Conservation (phyloP, 2,113 vertebrate genomes). For the Pterocles orientalis region DNA sequence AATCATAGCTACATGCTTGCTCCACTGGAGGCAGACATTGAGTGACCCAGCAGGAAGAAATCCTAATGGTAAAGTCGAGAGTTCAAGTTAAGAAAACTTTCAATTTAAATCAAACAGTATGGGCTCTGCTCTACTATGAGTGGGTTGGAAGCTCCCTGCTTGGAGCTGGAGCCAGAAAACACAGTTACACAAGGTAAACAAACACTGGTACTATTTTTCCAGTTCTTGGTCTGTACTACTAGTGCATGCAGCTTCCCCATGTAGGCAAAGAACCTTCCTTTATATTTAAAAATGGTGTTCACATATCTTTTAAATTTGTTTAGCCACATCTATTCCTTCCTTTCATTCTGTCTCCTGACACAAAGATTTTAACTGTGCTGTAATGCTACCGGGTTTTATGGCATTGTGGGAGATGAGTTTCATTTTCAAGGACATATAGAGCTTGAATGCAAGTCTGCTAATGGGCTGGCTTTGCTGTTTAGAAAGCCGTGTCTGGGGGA, state of each 20-base stretch:
- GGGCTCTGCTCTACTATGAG: not conserved
- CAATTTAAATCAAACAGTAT: not conserved
- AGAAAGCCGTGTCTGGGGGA: not conserved
- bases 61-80: not conserved
- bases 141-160: not conserved
- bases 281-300: not conserved
- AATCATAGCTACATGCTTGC: not conserved
- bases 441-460: not conserved
- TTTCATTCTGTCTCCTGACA: not conserved
- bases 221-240: not conserved
- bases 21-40: not conserved
- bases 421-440: not conserved
- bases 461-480: not conserved
- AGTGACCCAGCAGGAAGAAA: not conserved
- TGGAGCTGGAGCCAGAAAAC: not conserved
- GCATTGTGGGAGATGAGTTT: not conserved
- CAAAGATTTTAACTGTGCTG: not conserved
- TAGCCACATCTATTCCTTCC: not conserved
- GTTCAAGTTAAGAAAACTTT: conserved; percentile 12
- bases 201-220: not conserved
- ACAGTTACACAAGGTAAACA: not conserved
- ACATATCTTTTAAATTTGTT: not conserved
- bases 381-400: not conserved
- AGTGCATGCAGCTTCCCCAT: not conserved
- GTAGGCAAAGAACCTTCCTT: not conserved